Evolutionary conservation across 2,888 invertebrate genomes (phyloP), one percentile per base, ranked within the genome.

Genomic region (Mesorhabditis spiculigera): DNA sequence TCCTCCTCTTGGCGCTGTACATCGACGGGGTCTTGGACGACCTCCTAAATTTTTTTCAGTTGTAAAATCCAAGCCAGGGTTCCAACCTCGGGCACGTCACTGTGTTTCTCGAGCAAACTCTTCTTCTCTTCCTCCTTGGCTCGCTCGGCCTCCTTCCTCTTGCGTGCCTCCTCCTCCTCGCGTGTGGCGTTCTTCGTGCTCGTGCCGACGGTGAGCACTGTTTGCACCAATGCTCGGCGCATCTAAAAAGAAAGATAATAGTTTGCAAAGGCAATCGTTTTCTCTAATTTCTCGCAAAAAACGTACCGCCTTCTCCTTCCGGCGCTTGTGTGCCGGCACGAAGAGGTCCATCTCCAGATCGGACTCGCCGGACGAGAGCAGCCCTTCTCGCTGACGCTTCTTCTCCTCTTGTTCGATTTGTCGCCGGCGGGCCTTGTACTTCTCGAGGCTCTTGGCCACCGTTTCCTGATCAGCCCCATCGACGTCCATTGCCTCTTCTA

Each of bases 1-100:
- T 95, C 93, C 86, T 99, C 98, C 86, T 98, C 97, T 74, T 93
- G 92, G 0, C 96, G 89, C 82, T 95, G 94, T 78, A 93, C 91
- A 86, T 98, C 97, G 69, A 93, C 69, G 43, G 75, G 74, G 66
- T 75, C 75, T 50, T 50, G 58, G 2, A 13, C 50, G 44, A 75
- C 69, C 4, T 74, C 75, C 75, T 66, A 65, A 70, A 72, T 1
- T 4, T 5, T 58, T 62, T 16, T 16, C 5, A 10, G 5, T 50
- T 61, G 5, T 1, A 4, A 28, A 28, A 28, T 28, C n/a, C n/a
- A 50, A 66, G n/a, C n/a, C n/a, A n/a, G n/a, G n/a, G n/a, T 28
- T 28, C 28, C 28, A 28, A 28, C 28, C 28, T 28, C 28, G 28
- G 28, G 28, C 28, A 13, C 8, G 58, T 84, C 95, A 0, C 93